These are phyloP conservation scores for Arrhamphus sclerolepis DNA, from an alignment of 2,797 vertebrate species.

Conservation along the genomic window DNA sequence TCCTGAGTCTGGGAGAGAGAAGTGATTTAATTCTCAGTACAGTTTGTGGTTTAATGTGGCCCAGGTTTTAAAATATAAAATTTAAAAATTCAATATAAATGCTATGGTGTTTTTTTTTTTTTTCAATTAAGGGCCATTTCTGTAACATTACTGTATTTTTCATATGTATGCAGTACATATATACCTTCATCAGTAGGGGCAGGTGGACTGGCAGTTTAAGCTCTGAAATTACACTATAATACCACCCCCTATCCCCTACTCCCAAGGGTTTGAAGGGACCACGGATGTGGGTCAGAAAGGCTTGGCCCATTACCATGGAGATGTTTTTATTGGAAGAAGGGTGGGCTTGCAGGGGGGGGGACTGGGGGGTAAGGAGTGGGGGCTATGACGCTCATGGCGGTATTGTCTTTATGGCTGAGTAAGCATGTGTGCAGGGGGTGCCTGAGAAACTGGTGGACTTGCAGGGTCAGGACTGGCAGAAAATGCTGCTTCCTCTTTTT, in stretches of 20 bases:
- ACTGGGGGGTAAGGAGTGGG: constrained; percentile 18
- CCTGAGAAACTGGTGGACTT: constrained; percentile 59
- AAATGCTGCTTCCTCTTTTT: constrained; percentile 23
- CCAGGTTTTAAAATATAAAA: constrained; percentile 17
- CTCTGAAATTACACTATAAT: constrained; percentile 56
- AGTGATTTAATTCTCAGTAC: constrained; percentile 33
- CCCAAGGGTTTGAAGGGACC: constrained; percentile 45
- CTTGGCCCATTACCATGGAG: constrained; percentile 80
- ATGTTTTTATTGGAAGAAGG: constrained; percentile 75
- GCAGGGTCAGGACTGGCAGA: constrained; percentile 49
- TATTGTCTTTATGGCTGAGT: constrained; percentile 80
- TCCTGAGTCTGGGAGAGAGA: background rate
- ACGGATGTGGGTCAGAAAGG: constrained; percentile 74
- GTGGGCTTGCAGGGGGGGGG: constrained; percentile 52
- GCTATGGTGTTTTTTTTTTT: no score
- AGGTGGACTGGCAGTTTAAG: constrained; percentile 47
- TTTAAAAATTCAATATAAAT: constrained; percentile 27
- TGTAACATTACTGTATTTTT: constrained; percentile 21
- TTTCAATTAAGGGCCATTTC: constrained; percentile 45
- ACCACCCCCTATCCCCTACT: constrained; percentile 27
- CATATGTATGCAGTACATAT: background rate
- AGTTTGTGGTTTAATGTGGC: constrained; percentile 38
- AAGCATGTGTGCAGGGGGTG: constrained; percentile 63
- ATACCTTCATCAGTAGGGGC: constrained; percentile 23
- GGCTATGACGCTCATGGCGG: constrained; percentile 46